These are phyloP conservation scores for Glaucopsyche alexis DNA, from an alignment of 2,888 invertebrate genomes.

Conservation along the genomic window DNA sequence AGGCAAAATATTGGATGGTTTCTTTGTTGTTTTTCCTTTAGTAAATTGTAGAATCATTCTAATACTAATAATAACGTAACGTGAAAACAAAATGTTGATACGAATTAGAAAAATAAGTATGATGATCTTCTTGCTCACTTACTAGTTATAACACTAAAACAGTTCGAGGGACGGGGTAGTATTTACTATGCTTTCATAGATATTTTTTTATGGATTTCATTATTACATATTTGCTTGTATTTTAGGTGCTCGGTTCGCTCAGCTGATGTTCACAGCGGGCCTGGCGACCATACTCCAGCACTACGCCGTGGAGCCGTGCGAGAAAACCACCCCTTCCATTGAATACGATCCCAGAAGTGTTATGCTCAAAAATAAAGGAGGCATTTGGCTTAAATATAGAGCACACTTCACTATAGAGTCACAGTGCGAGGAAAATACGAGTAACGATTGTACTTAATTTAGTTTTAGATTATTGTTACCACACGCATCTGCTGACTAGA, in stretches of 20 bases:
- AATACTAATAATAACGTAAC: too few relatives aligned
- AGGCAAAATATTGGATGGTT: not conserved
- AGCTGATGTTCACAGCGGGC: slow-evolving; percentile 62
- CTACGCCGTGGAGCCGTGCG: slow-evolving; percentile 62
- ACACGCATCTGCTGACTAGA: too few relatives aligned
- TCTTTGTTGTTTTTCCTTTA: not conserved
- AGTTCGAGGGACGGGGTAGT: too few relatives aligned
- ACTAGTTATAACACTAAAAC: too few relatives aligned
- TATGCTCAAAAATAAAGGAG: slow-evolving; percentile 72
- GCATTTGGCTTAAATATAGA: slow-evolving; percentile 66
- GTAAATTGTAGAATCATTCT: too few relatives aligned
- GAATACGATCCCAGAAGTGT: slow-evolving; percentile 70
- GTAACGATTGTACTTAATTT: not conserved
- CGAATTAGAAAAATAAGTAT: too few relatives aligned
- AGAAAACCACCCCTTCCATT: slow-evolving; percentile 60
- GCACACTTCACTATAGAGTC: slow-evolving; percentile 27
- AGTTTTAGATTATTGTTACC: not conserved
- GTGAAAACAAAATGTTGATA: too few relatives aligned
- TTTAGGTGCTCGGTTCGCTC: slow-evolving; percentile 73
- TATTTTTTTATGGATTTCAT: too few relatives aligned
- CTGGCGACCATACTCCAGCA: slow-evolving; percentile 57
- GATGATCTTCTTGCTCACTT: too few relatives aligned
- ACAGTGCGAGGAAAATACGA: not conserved
- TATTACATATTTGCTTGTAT: slow-evolving; percentile 31
- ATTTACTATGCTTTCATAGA: too few relatives aligned